Conservation (phyloP, 2,888 invertebrate genomes). For the Campopleginae sp. region DNA sequence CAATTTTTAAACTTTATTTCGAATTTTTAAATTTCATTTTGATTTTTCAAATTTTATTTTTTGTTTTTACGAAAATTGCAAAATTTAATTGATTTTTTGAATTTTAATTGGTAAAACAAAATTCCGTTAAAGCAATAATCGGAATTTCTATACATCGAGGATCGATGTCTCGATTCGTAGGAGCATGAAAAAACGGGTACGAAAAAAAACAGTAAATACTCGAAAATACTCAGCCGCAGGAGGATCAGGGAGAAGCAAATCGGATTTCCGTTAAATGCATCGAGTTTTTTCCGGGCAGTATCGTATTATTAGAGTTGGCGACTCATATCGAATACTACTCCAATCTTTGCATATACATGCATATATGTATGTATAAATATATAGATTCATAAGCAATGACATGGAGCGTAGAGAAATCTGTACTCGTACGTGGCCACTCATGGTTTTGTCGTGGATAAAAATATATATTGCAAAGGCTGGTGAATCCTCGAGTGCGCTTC, state of each 20-base stretch:
- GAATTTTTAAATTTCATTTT: too few species aligned
- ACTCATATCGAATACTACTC: constrained; percentile 17
- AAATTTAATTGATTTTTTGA: too few species aligned
- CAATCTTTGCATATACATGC: background rate
- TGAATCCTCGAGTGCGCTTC: constrained; percentile 37
- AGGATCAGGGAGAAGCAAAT: constrained; percentile 42
- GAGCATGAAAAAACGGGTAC: background rate
- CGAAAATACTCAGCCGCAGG: constrained; percentile 36
- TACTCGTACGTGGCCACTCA: constrained; percentile 43
- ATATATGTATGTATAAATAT: background rate
- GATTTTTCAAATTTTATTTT: too few species aligned
- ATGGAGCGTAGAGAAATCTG: constrained; percentile 7
- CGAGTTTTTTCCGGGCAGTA: constrained; percentile 43
- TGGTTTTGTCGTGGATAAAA: constrained; percentile 56
- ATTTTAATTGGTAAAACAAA: background rate
- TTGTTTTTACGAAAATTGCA: too few species aligned
- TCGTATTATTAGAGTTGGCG: constrained; percentile 41
- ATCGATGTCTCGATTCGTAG: background rate
- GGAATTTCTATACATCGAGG: background rate
- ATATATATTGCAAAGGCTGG: constrained; percentile 52
- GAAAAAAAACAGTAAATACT: constrained; percentile 28
- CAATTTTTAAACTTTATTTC: too few species aligned
- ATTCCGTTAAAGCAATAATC: background rate
- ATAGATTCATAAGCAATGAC: constrained; percentile 16
- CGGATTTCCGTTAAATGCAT: constrained; percentile 64